These are phyloP conservation scores for Bagarius yarrelli DNA, from an alignment of 2,113 vertebrate species.

Conservation along the genomic window DNA sequence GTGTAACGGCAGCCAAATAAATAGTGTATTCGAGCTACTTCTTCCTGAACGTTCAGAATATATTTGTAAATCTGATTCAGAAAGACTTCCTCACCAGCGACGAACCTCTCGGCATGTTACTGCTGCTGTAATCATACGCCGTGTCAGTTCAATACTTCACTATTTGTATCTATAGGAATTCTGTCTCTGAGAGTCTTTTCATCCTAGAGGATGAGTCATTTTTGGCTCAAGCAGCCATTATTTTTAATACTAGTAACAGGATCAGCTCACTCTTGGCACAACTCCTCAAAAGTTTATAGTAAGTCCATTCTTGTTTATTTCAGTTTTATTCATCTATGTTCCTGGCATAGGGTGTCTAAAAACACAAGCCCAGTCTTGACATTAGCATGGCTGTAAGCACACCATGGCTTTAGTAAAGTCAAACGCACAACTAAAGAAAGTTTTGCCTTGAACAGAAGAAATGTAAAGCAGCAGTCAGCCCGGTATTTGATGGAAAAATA, in stretches of 20 bases:
- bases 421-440: background rate
- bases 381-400: background rate
- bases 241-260: background rate
- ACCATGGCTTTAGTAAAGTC: background rate
- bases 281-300: background rate
- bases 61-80: too few species aligned
- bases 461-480: background rate
- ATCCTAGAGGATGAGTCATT: background rate
- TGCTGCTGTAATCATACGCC: background rate
- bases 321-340: conserved; percentile 15
- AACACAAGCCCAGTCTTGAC: background rate
- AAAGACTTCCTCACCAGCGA: too few species aligned
- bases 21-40: too few species aligned
- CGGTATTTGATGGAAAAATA: background rate
- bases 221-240: background rate
- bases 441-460: background rate
- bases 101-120: too few species aligned
- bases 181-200: background rate
- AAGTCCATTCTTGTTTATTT: background rate
- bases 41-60: too few species aligned
- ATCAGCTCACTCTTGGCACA: background rate
- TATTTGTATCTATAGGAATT: background rate
- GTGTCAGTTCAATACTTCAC: background rate
- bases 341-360: background rate
- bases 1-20: too few species aligned